A percentile compares a stretch with the other conserved stretches of the same genome.
phyloP scores from a whole-genome alignment of 2,113 vertebrate species.

The Aptenodytes patagonicus region DNA sequence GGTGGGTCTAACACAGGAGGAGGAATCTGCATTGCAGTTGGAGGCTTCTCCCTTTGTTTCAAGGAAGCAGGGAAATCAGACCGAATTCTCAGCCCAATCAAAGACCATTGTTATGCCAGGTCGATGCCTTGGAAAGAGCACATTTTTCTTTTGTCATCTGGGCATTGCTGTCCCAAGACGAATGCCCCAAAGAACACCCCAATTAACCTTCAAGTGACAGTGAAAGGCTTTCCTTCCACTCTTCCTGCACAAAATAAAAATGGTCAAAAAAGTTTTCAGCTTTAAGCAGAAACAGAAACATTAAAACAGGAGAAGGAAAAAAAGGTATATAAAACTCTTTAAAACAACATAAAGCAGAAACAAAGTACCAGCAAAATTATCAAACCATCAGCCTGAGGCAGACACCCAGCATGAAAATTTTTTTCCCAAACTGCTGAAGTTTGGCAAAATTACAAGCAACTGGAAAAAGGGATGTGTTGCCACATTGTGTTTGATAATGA shows the following conservation, averaged over 20 bases:
- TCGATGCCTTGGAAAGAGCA: background rate
- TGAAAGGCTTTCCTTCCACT: background rate
- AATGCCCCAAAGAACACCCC: background rate
- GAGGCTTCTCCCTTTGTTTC: slow-evolving; percentile 37
- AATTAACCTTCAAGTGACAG: slow-evolving; percentile 30
- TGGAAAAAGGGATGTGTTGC: background rate
- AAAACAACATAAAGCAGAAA: background rate
- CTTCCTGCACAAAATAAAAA: background rate
- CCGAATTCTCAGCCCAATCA: background rate
- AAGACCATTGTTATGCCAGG: background rate
- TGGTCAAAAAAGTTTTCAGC: background rate
- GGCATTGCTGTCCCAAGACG: background rate
- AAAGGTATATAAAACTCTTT: background rate
- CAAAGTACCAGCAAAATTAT: background rate
- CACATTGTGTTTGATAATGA: background rate
- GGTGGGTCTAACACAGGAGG: background rate
- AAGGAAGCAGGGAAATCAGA: background rate
- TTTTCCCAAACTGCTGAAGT: background rate
- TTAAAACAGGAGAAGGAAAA: background rate
- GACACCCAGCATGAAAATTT: background rate
- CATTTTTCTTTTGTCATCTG: background rate
- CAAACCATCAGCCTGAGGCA: background rate
- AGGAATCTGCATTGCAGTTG: slow-evolving; percentile 60
- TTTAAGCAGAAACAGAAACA: background rate
- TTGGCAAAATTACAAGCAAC: background rate